Percentiles rank a stretch among this genome's conserved stretches.
Conservation (phyloP, 2,113 vertebrate species). For the Morone saxatilis region DNA sequence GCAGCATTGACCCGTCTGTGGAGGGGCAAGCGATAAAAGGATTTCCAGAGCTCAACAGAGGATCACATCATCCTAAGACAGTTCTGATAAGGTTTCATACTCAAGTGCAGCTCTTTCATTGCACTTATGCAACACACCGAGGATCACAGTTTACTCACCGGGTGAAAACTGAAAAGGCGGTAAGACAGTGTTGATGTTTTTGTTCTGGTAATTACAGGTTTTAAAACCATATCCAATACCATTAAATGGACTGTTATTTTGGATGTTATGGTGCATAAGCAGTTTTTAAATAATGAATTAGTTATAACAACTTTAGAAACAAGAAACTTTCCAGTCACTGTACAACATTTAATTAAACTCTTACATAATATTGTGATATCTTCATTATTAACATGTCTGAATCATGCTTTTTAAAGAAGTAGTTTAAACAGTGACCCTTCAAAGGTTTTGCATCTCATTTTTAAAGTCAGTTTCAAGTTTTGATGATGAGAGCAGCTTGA, state of each 20-base stretch:
- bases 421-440: neutral
- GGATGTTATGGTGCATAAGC: neutral
- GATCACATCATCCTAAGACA: slow-evolving; percentile 63
- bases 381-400: neutral
- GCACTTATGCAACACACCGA: slow-evolving; percentile 20
- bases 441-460: neutral
- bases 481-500: neutral
- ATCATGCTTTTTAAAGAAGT: neutral
- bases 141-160: slow-evolving; percentile 17
- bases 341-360: neutral
- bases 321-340: neutral
- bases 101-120: slow-evolving; percentile 36
- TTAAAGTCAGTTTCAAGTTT: neutral
- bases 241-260: neutral
- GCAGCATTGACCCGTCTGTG: slow-evolving; percentile 38
- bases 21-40: slow-evolving; percentile 45
- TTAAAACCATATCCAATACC: neutral
- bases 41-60: slow-evolving; percentile 59
- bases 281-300: too few relatives aligned
- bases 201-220: neutral
- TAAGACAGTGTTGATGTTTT: neutral
- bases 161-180: neutral
- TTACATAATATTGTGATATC: neutral
- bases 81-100: slow-evolving; percentile 52
- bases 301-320: neutral